Evolutionary conservation across 2,888 invertebrate species (phyloP), one percentile per base, ranked within the genome.

Genomic region (Podotricha telesiphe): DNA sequence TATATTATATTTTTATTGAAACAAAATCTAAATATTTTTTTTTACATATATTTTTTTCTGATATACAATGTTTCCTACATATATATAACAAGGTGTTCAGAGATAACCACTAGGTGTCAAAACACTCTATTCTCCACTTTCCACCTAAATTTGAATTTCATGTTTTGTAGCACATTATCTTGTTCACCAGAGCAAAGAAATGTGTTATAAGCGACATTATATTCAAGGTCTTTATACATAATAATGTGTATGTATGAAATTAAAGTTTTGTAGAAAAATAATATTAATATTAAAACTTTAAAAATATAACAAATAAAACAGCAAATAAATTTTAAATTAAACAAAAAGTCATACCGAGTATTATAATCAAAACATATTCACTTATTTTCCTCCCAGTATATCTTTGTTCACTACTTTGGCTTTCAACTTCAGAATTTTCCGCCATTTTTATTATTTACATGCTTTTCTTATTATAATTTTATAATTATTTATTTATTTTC

Each of bases 381-480:
- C 10, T 19, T 48, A 62, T 50, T 48, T 62, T 48, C 47, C 50
- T 62, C 19, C 62, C 48, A 34, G 3, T 37, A 50, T 37, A 34
- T 37, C 19, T 34, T 48, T 50, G 62, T 13, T 22, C n/a, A 37
- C 34, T 37, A 5, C 5, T 62, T 34, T 55, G 34, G 8, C 8
- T 45, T 34, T 37, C 34, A 15, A 34, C 34, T 13, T 48, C 47
- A 1, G 48, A 20, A 34, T 48, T 50, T 0, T 62, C 62, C 8
- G n/a, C 62, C 62, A 62, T 62, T 62, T 62, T 62, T 3, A 8
- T 19, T 28, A 50, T 62, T 62, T 62, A 62, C 62, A 62, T 62
- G 19, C 37, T 62, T 62, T 62, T 37, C 47, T 19, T 19, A 15
- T 6, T 28, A 48, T 19, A 15, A 19, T 50, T 13, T 7, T 50